Percentiles rank a stretch among this genome's conserved stretches.
Conservation (phyloP, 2,888 invertebrate species). For the Monopis laevigella region DNA sequence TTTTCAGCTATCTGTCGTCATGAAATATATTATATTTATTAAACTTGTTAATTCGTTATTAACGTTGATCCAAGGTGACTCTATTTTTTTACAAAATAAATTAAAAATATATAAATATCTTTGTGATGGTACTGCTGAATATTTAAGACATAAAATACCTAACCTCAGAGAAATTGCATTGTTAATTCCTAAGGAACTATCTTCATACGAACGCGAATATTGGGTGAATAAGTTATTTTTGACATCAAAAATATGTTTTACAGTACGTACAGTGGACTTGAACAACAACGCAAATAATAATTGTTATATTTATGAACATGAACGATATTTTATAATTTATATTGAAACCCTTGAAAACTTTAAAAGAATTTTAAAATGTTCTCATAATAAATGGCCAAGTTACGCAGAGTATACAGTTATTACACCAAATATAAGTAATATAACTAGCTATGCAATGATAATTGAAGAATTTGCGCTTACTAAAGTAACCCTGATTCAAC, state of each 20-base stretch:
- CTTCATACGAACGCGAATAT: too few relatives aligned
- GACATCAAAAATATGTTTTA: not conserved
- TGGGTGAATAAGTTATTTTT: not conserved
- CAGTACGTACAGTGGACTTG: not conserved
- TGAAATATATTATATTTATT: too few relatives aligned
- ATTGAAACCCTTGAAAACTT: not conserved
- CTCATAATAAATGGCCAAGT: not conserved
- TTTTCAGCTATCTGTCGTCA: too few relatives aligned
- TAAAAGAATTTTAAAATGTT: not conserved
- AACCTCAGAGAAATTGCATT: too few relatives aligned
- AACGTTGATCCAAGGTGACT: too few relatives aligned
- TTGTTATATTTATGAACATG: not conserved
- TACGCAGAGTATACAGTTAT: conserved; percentile 1
- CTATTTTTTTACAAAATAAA: too few relatives aligned
- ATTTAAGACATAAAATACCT: too few relatives aligned
- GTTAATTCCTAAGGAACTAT: too few relatives aligned
- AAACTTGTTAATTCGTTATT: too few relatives aligned
- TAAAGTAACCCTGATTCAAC: not conserved
- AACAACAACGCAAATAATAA: not conserved
- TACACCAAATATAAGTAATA: not conserved
- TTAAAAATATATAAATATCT: too few relatives aligned
- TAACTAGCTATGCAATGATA: not conserved
- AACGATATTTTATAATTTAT: not conserved
- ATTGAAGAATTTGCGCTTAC: not conserved
- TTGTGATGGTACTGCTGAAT: too few relatives aligned